Base-by-base conservation (phyloP, 1,140 invertebrate genomes). In the Drosophila kepulauana region DNA sequence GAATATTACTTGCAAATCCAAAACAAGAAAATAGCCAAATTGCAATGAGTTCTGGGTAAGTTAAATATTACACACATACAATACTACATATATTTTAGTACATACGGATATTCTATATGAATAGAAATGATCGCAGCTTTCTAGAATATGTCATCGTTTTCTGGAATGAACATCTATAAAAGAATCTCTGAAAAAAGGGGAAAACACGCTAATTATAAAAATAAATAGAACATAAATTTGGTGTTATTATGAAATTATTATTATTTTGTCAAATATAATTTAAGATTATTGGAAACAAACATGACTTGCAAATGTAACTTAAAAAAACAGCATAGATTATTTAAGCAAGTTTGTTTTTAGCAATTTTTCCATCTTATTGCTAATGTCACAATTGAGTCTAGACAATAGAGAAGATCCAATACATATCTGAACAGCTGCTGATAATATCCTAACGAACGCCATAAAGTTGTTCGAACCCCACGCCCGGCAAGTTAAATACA, bases 31-130 rank as follows among this genome's bases (percentile, higher is more conserved):
- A 13, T 72, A 69, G 35, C 65, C 66, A 64, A 63, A 57, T 0
- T 3, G 33, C 8, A 51, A 88, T 88, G 84, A 88, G 74, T 78
- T 84, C 84, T 78, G 84, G 84, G 84, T 88, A 78, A 89, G 84
- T 78, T 33, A 1, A 33, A n/a, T 28, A 28, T 28, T 2, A 28
- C 4, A 28, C 4, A 56, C 2, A 54, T 11, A 54, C n/a, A 33
- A 7, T 13, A 6, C 2, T 13, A 13, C 5, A 15, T 54, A 15
- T 16, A 16, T 15, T 0, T 15, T 8, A 6, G 1, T 5, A 1
- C 5, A 33, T 33, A 38, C 10, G 0, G 10, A 8, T 38, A 38
- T 38, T 38, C 6, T 38, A 0, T 38, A 38, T 38, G 10, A 6
- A 38, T 38, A 38, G 35, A 25, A 25, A 25, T 25, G 20, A 25